Conservation (phyloP, 1,140 invertebrate genomes). For the Latrodectus geometricus region DNA sequence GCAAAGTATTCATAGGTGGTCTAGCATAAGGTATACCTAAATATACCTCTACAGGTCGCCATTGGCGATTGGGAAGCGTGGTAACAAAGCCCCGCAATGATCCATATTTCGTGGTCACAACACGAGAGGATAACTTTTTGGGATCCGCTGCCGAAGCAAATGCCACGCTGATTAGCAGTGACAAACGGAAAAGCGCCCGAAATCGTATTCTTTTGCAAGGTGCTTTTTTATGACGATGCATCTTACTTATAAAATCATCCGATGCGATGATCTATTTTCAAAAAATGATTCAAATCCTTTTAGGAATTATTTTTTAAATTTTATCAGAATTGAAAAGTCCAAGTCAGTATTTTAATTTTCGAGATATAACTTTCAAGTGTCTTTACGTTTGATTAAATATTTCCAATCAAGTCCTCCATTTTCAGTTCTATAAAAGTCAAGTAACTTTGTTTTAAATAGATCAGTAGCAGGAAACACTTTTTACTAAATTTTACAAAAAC, state of each 20-base stretch:
- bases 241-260: background rate
- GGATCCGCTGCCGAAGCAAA: constrained; percentile 27
- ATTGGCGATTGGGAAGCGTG: constrained; percentile 82
- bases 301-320: too few relatives aligned
- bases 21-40: constrained; percentile 81
- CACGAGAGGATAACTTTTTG: constrained; percentile 69
- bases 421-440: too few relatives aligned
- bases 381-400: too few relatives aligned
- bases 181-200: constrained; percentile 3
- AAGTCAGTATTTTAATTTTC: too few relatives aligned
- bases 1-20: constrained; percentile 85
- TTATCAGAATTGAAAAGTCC: too few relatives aligned
- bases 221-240: background rate
- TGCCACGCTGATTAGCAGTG: constrained; percentile 8
- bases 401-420: too few relatives aligned
- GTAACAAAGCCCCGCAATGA: constrained; percentile 88
- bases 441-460: too few relatives aligned
- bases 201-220: background rate
- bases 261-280: too few relatives aligned
- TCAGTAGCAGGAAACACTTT: too few relatives aligned
- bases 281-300: too few relatives aligned
- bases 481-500: too few relatives aligned
- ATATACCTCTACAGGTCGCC: constrained; percentile 87
- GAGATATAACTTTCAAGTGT: too few relatives aligned
- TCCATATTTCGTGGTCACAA: constrained; percentile 89